These are phyloP conservation scores for Scartelaos histophorus DNA, from an alignment of 2,113 vertebrate genomes.

Conservation along the genomic window DNA sequence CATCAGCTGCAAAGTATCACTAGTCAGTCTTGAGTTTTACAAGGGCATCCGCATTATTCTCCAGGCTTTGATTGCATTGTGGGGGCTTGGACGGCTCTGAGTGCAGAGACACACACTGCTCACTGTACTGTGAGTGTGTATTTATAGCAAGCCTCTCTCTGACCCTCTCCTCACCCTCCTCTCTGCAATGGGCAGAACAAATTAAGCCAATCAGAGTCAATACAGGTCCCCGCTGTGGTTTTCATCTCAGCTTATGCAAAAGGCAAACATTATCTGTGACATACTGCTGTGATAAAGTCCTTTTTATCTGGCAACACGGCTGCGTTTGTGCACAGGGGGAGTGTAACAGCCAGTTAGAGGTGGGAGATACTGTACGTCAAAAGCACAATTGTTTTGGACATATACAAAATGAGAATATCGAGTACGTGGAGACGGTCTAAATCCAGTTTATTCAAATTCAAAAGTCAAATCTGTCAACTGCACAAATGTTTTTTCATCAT, in stretches of 20 bases:
- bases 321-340: constrained; percentile 40
- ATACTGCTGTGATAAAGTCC: constrained; percentile 27
- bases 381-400: not conserved
- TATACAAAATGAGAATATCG: not conserved
- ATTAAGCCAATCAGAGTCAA: constrained; percentile 27
- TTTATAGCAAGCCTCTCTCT: constrained; percentile 31
- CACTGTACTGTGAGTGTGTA: not conserved
- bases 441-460: no score
- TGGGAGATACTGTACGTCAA: no score
- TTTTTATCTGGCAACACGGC: constrained; percentile 34
- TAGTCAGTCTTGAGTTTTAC: no score
- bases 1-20: no score
- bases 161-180: constrained; percentile 42
- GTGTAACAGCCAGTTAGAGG: not conserved
- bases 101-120: no score
- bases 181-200: constrained; percentile 21
- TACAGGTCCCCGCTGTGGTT: constrained; percentile 23
- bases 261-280: constrained; percentile 34
- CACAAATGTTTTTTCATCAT: no score
- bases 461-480: no score
- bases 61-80: not conserved
- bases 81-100: no score
- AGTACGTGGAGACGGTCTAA: no score
- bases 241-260: constrained; percentile 28
- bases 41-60: not conserved